phyloP scores from a whole-genome alignment of 2,113 vertebrate genomes.

The Sinocyclocheilus grahami region DNA sequence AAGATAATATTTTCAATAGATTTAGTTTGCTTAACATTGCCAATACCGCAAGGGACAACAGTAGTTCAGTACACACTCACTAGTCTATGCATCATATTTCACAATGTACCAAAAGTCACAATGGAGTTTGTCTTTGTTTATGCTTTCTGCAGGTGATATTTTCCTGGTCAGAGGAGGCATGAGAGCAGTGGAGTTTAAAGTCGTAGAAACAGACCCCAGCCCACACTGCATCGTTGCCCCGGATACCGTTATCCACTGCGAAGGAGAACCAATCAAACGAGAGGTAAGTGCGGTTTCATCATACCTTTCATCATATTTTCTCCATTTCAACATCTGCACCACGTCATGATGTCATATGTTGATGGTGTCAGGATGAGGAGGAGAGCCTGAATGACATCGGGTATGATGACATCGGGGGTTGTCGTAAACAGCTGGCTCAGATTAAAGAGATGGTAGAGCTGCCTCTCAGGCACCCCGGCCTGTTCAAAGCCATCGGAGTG shows the following conservation, averaged over 20 bases:
- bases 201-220: constrained; percentile 68
- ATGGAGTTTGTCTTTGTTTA: neutral
- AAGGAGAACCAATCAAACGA: constrained; percentile 71
- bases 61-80: too few relatives aligned
- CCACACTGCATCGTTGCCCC: constrained; percentile 71
- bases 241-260: constrained; percentile 70
- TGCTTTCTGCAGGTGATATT: constrained; percentile 63
- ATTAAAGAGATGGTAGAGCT: constrained; percentile 75
- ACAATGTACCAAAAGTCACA: too few relatives aligned
- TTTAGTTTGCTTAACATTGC: too few relatives aligned
- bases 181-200: constrained; percentile 69
- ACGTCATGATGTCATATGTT: constrained; percentile 27
- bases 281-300: constrained; percentile 56
- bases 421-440: constrained; percentile 70
- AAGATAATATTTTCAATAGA: too few relatives aligned
- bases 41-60: too few relatives aligned
- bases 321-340: neutral
- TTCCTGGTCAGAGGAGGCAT: constrained; percentile 69
- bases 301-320: neutral
- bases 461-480: constrained; percentile 66
- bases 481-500: constrained; percentile 70
- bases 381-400: constrained; percentile 69
- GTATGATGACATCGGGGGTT: constrained; percentile 69
- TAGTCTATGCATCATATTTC: too few relatives aligned
- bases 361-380: constrained; percentile 65